Percentiles rank a stretch among this genome's conserved stretches.
Evolutionary conservation across 2,113 vertebrate genomes (phyloP).

Genomic region (Embiotoca jacksoni): DNA sequence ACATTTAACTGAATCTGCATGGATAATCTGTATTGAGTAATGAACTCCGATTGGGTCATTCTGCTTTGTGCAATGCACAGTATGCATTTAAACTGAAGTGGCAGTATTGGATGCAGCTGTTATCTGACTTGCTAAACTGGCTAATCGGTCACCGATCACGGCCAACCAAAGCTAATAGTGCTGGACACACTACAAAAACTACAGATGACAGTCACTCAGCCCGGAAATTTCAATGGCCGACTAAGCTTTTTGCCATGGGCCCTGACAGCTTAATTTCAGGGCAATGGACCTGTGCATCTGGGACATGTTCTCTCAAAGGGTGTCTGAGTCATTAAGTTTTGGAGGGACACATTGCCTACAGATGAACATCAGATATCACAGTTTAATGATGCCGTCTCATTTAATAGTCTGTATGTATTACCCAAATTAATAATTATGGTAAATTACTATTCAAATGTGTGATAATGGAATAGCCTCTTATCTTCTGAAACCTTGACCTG

Average conservation of each 20-base stretch:
- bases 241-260: slow-evolving; percentile 9
- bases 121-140: slow-evolving; percentile 1
- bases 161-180: slow-evolving; percentile 12
- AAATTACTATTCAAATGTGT: slow-evolving; percentile 42
- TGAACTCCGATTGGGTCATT: not conserved
- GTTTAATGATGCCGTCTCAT: slow-evolving; percentile 31
- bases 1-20: not conserved
- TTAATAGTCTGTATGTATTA: slow-evolving; percentile 34
- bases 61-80: not conserved
- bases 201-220: not conserved
- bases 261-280: slow-evolving; percentile 20
- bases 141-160: not conserved
- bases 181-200: slow-evolving; percentile 11
- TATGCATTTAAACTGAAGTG: slow-evolving; percentile 12
- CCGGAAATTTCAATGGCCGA: slow-evolving; percentile 5
- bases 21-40: not conserved
- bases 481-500: slow-evolving; percentile 37
- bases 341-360: not conserved
- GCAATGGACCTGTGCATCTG: slow-evolving; percentile 2
- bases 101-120: not conserved
- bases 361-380: slow-evolving; percentile 30
- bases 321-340: slow-evolving; percentile 9
- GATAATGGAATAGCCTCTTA: slow-evolving; percentile 36
- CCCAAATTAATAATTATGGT: slow-evolving; percentile 26
- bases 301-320: slow-evolving; percentile 3